Evolutionary conservation across 2,113 vertebrate genomes (phyloP), one percentile per base, ranked within the genome.

Genomic region (Cephalopterus ornatus): DNA sequence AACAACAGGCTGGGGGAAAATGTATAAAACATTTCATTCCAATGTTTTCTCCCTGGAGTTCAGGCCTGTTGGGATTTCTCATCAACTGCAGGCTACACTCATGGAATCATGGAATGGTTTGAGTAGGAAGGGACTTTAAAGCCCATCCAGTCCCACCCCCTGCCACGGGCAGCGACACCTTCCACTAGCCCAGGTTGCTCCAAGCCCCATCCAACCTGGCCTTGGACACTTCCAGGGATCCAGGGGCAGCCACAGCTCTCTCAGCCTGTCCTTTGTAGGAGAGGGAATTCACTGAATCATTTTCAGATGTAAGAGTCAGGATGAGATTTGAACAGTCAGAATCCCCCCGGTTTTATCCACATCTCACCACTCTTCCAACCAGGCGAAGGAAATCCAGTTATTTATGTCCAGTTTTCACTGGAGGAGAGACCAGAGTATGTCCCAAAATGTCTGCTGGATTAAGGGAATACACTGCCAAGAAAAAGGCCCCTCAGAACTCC

Each of bases 121-220:
- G 70, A 16, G n/a, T 53, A 13, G 16, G 39, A 80, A 49, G 18
- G 17, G 17, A 74, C 49, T 12, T 66, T 23, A 11, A 23, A 33
- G 26, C 42, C 35, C 27, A 30, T 33, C 37, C 66, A 42, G 19
- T 73, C 11, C 37, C 32, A 28, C 4, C 6, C 18, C 4, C 12
- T 58, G 18, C 37, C 12, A 11, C 2, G 12, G 50, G 18, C 44
- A 59, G 52, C 44, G 37, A 8, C 52, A 59, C 8, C 44, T 33
- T 14, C 23, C 33, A 3, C 33, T 9, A 1, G 0, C 52, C 7
- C 52, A 67, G 22, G 14, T 0, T 42, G 26, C 59, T 66, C 26
- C 65, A 46, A 53, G 28, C 12, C 39, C 28, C 0, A 0, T 39
- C 47, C 59, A 66, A 0, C 22, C 42, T 58, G 42, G 59, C 59